A percentile compares a stretch with the other conserved stretches of the same genome.
Conservation (phyloP, 2,113 vertebrate genomes). For the Notarius quadriscutis region DNA sequence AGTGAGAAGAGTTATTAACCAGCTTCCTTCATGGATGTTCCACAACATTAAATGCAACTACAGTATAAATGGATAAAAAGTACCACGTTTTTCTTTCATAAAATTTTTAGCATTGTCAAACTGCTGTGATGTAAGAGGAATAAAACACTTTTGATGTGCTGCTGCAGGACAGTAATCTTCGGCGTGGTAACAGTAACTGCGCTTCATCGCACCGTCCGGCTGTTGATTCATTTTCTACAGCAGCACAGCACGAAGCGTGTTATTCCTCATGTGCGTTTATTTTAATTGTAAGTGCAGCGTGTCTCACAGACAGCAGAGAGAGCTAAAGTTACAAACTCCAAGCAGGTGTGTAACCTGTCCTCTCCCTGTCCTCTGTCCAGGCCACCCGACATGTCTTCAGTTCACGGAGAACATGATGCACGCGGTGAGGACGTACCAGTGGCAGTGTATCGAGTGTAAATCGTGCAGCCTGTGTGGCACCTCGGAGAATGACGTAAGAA, state of each 20-base stretch:
- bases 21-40: neutral
- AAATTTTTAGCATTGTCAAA: neutral
- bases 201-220: no score
- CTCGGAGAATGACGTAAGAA: constrained; percentile 93
- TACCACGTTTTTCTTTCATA: neutral
- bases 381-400: constrained; percentile 96
- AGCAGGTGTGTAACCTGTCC: neutral
- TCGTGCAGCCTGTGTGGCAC: constrained; percentile 97
- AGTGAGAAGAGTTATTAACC: no score
- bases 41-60: neutral
- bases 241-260: neutral
- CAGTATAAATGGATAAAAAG: neutral
- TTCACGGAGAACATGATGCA: constrained; percentile 98
- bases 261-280: neutral
- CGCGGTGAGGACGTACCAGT: constrained; percentile 95
- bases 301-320: neutral
- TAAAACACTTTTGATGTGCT: neutral
- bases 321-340: neutral
- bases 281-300: neutral
- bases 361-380: constrained; percentile 64
- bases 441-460: constrained; percentile 99
- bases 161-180: neutral
- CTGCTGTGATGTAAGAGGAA: neutral
- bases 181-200: neutral
- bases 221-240: no score